Percentiles rank a stretch among this genome's conserved stretches.
Conservation (phyloP, 1,140 invertebrate genomes). For the Orius insidiosus region DNA sequence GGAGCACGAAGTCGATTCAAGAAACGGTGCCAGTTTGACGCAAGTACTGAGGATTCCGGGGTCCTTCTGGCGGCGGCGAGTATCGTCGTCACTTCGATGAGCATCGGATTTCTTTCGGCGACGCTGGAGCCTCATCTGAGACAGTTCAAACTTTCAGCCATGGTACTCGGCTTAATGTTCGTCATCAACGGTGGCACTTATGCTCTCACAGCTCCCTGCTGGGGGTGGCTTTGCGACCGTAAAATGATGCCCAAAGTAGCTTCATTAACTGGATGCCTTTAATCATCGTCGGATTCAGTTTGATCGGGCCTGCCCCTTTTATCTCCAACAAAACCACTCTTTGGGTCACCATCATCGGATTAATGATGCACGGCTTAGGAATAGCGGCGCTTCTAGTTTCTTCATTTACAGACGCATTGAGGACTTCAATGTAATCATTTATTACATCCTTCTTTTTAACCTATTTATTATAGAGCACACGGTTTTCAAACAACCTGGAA, state of each 20-base stretch:
- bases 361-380: conserved; percentile 59
- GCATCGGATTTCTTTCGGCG: conserved; percentile 64
- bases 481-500: conserved; percentile 60
- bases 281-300: conserved; percentile 41
- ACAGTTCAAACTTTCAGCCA: conserved; percentile 49
- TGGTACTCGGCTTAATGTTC: conserved; percentile 67
- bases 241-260: conserved; percentile 45
- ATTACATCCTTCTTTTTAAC: neutral
- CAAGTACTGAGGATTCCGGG: conserved; percentile 47
- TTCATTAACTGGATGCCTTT: conserved; percentile 45
- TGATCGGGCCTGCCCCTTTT: conserved; percentile 60
- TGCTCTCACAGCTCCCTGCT: conserved; percentile 58
- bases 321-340: conserved; percentile 38
- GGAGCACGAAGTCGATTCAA: conserved; percentile 34
- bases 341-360: conserved; percentile 46
- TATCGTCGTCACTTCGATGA: conserved; percentile 55
- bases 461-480: conserved; percentile 29
- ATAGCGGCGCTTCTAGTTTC: conserved; percentile 65
- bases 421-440: conserved; percentile 46
- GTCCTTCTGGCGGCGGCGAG: conserved; percentile 45
- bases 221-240: conserved; percentile 59
- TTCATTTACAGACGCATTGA: conserved; percentile 61
- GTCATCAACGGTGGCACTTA: conserved; percentile 73
- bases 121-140: conserved; percentile 66
- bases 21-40: conserved; percentile 37